Base-by-base conservation (phyloP, 30 jellyfish, hydroid and myxozoan species). In the Turritopsis dohrnii region DNA sequence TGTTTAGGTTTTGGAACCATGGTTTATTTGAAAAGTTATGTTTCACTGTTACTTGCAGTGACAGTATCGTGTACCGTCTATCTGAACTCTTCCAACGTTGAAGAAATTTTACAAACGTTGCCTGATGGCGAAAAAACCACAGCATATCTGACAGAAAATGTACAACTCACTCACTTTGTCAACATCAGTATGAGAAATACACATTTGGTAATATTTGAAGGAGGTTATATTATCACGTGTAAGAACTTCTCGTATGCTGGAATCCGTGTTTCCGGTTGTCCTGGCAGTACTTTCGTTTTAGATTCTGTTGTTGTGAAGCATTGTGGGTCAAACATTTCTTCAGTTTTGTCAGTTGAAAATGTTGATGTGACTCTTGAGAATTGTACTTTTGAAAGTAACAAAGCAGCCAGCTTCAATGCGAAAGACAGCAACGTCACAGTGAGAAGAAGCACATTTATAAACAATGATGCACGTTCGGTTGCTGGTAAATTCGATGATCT, bases 341-440 rank as follows among this genome's bases (percentile, higher is more conserved):
- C 77, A 7, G 77, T 21, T 0, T 23, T 69, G 77, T 23, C 30
- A 69, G 28, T 69, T 23, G 28, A n/a, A 83, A 28, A 72, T 28
- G 86, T 80, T 8, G 79, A 27, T n/a, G 77, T 21, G 30, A 69
- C 22, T 27, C 28, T 87, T 81, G 52, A 53, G n/a, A 29, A 87
- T 19, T 87, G 95, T 65, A 87, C 84, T 9, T 87, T 87, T 28
- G 27, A 65, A 29, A 52, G 60, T 60, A 87, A 87, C 88, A 16
- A 31, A 7, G 82, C 89, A 76, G 81, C 95, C 7, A 89, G 95
- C 16, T 54, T 87, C 54, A 87, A 87, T 81, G 88, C 72, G 22
- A 80, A 28, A 22, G 95, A 87, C 71, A 80, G 85, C 30, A 81
- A 72, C 24, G 22, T 87, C 17, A n/a, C 71, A 0, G 41, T 87